Base-by-base conservation (phyloP, 2,888 invertebrate species). In the Lypha dubia region DNA sequence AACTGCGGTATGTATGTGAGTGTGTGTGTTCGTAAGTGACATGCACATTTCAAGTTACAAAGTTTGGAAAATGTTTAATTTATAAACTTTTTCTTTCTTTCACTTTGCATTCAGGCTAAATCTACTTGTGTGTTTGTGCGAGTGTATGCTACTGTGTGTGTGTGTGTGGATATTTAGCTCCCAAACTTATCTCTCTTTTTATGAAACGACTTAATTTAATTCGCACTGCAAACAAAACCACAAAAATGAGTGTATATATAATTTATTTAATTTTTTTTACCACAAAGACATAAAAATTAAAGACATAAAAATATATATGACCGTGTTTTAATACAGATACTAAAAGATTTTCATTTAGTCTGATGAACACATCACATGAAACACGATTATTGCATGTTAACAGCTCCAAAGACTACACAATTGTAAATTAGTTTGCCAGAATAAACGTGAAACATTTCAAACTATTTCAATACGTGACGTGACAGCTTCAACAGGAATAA, bases 331-430 rank as follows among this genome's bases (percentile, higher is more conserved):
- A 56, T 13, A 6, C 24, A 51, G 22, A n/a, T 62, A 49, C 22
- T n/a, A 38, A 0, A 68, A 28, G 28, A 2, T 28, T 28, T 5
- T 28, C 28, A 5, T 28, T 5, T 28, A 28, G 28, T 32, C 13
- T 9, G 73, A 74, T 79, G 70, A 70, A 79, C 70, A 71, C 46
- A 76, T 76, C 67, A 80, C 80, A 62, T 84, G 80, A 62, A 62
- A 56, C 38, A 80, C 80, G 71, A 80, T 84, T 74, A 76, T 80
- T 73, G 73, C 56, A 76, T 77, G 62, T 77, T 71, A 80, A 71
- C 71, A 71, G 67, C 53, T 79, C n/a, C 15, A 22, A 80, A 80
- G 62, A 76, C 73, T 76, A 67, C 41, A 53, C 80, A 84, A 68
- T 56, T 76, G 51, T 73, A 73, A 80, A 62, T 76, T 77, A 67